Percentiles rank a stretch among this genome's conserved stretches.
phyloP scores from a whole-genome alignment of 2,888 invertebrate species.

The Caenorhabditis sp. region DNA sequence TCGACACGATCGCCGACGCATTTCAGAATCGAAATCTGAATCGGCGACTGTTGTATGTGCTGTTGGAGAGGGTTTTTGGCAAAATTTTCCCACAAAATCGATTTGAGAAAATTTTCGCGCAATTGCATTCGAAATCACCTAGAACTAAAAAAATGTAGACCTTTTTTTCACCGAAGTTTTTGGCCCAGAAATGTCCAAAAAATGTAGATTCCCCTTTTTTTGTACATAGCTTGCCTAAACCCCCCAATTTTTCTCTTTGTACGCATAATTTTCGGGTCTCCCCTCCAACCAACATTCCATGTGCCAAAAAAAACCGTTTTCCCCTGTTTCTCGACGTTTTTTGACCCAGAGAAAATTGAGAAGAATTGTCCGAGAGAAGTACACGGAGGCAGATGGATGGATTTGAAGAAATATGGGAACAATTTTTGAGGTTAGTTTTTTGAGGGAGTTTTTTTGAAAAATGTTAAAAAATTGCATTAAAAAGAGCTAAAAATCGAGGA shows the following conservation, averaged over 20 bases:
- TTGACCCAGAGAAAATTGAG: no score
- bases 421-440: no score
- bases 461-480: neutral
- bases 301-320: no score
- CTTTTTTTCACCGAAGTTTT: neutral
- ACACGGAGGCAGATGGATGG: no score
- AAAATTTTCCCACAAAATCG: conserved; percentile 69
- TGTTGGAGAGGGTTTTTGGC: conserved; percentile 80
- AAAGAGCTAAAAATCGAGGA: neutral
- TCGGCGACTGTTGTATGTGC: conserved; percentile 82
- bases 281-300: no score
- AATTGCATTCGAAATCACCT: conserved; percentile 70
- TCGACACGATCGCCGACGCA: conserved; percentile 84
- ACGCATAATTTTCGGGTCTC: no score
- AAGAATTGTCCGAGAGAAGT: no score
- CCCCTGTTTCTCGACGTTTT: no score
- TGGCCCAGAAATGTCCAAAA: neutral
- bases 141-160: conserved; percentile 47
- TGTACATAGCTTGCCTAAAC: no score
- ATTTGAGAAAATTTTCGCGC: conserved; percentile 66
- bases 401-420: no score
- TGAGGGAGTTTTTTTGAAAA: no score
- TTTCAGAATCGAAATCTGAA: conserved; percentile 87
- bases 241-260: no score
- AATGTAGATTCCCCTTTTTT: neutral